Evolutionary conservation across 2,888 invertebrate species (phyloP).

Genomic region (Dorcus hopei): DNA sequence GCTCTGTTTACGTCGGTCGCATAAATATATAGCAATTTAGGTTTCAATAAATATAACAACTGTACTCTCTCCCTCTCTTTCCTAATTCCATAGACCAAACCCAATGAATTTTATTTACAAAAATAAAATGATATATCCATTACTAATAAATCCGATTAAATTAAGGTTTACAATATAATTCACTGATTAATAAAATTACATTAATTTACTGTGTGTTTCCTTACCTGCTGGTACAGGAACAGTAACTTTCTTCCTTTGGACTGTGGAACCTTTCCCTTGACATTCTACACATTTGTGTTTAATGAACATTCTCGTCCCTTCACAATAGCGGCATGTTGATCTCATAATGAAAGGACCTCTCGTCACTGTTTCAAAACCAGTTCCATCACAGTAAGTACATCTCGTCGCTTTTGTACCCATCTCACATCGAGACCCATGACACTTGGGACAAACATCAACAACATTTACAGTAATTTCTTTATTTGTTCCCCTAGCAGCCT

Average conservation of each 20-base stretch:
- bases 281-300: constrained; percentile 90
- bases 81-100: too few relatives aligned
- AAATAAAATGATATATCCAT: too few relatives aligned
- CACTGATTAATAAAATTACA: too few relatives aligned
- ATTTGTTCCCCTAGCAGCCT: constrained; percentile 94
- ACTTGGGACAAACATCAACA: constrained; percentile 88
- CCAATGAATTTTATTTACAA: too few relatives aligned
- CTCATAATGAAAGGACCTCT: constrained; percentile 94
- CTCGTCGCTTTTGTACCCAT: constrained; percentile 86
- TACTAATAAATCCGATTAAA: too few relatives aligned
- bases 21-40: too few relatives aligned
- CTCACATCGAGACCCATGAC: constrained; percentile 81
- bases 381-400: constrained; percentile 93
- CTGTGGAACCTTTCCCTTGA: constrained; percentile 79
- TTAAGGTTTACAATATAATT: too few relatives aligned
- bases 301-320: constrained; percentile 81
- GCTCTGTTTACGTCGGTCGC: neutral
- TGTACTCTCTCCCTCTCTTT: too few relatives aligned
- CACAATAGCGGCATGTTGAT: constrained; percentile 89
- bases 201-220: neutral
- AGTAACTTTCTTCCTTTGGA: constrained; percentile 83
- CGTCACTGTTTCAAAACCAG: constrained; percentile 87
- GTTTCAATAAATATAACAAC: too few relatives aligned
- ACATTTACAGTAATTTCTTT: constrained; percentile 91
- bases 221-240: constrained; percentile 88